These are phyloP conservation scores for Mus pahari DNA, from an alignment of 2,113 vertebrate genomes.

Conservation along the genomic window DNA sequence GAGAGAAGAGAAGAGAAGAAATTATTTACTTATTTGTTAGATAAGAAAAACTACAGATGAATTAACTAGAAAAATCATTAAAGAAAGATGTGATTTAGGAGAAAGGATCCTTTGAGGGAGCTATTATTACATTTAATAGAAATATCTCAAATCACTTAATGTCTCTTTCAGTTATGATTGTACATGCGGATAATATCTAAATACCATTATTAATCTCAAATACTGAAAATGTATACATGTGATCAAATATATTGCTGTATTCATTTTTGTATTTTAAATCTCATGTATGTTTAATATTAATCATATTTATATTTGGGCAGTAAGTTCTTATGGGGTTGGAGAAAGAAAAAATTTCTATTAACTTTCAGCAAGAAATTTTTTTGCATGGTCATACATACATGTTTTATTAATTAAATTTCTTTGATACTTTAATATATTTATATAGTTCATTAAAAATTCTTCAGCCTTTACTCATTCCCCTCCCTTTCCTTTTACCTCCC, in stretches of 20 bases:
- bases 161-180: background rate
- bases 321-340: background rate
- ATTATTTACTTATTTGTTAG: slow-evolving; percentile 34
- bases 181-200: background rate
- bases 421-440: background rate
- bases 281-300: background rate
- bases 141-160: background rate
- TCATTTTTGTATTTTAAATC: background rate
- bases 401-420: background rate
- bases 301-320: background rate
- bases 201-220: slow-evolving; percentile 42
- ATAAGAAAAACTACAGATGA: slow-evolving; percentile 16
- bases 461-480: background rate
- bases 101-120: background rate
- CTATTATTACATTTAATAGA: slow-evolving; percentile 7
- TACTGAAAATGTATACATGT: background rate
- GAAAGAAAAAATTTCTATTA: background rate
- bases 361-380: background rate
- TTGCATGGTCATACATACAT: too few relatives aligned
- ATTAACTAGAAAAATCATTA: slow-evolving; percentile 16
- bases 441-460: background rate
- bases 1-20: too few relatives aligned
- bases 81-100: background rate
- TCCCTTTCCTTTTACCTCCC: too few relatives aligned
- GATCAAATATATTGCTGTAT: background rate